A percentile compares a stretch with the other conserved stretches of the same genome.
These are phyloP conservation scores for Paramacrobiotus metropolitanus DNA, from an alignment of 1,140 invertebrate genomes.

Conservation along the genomic window DNA sequence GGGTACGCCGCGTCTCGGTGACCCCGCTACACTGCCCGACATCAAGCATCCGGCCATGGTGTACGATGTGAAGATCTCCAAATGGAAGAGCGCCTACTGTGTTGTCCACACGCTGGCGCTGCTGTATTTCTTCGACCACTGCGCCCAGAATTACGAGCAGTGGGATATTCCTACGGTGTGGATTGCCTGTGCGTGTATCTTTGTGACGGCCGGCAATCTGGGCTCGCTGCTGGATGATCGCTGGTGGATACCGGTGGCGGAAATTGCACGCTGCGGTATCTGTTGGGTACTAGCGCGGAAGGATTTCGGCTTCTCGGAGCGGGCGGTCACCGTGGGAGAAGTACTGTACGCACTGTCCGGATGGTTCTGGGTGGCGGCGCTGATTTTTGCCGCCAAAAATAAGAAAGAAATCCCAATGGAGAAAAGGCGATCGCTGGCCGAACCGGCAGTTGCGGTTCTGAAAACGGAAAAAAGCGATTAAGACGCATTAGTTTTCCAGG, in stretches of 20 bases:
- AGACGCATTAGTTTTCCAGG: too few species aligned
- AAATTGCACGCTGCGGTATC: not conserved
- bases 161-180: not conserved
- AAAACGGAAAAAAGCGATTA: too few species aligned
- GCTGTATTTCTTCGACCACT: not conserved
- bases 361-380: too few species aligned
- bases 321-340: too few species aligned
- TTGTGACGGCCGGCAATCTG: not conserved
- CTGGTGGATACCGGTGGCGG: not conserved
- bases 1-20: slow-evolving; percentile 24
- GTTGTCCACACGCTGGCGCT: not conserved
- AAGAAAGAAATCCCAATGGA: too few species aligned
- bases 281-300: too few species aligned
- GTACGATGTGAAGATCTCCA: not conserved
- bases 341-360: too few species aligned
- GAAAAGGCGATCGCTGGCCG: too few species aligned
- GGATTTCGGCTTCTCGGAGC: too few species aligned
- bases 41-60: slow-evolving; percentile 15
- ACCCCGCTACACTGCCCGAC: slow-evolving; percentile 19
- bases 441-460: too few species aligned
- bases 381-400: too few species aligned
- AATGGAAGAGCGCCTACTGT: not conserved
- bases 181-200: not conserved
- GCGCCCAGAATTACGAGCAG: not conserved
- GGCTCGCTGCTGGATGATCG: not conserved